phyloP scores from a whole-genome alignment of 2,113 vertebrate genomes.

The Hyaena hyaena region DNA sequence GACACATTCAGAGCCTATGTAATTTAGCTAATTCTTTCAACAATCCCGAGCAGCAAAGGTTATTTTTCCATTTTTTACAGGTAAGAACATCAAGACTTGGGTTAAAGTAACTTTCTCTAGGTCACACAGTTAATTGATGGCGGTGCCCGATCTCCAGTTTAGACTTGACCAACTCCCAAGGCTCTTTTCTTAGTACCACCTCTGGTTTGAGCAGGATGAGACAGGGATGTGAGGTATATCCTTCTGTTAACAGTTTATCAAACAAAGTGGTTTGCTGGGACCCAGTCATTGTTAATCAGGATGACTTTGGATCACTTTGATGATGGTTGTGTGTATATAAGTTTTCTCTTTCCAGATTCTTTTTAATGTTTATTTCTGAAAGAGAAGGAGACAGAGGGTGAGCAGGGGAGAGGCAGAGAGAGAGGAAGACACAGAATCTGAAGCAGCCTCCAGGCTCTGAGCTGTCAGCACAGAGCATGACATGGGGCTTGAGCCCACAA shows the following conservation, averaged over 20 bases:
- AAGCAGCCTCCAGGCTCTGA: too few relatives aligned
- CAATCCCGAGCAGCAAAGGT: neutral
- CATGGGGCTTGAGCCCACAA: too few relatives aligned
- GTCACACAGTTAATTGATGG: neutral
- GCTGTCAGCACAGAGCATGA: too few relatives aligned
- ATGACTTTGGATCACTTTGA: neutral
- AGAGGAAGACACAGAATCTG: too few relatives aligned
- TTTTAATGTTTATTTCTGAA: too few relatives aligned
- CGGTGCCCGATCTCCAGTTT: neutral
- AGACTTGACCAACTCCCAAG: neutral
- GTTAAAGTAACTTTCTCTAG: neutral
- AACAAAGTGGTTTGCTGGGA: neutral
- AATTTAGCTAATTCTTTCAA: neutral
- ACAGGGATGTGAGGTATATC: neutral
- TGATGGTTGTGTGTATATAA: neutral
- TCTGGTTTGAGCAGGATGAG: neutral
- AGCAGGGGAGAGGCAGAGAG: too few relatives aligned
- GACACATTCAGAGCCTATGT: neutral
- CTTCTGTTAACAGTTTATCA: neutral
- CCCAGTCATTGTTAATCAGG: neutral
- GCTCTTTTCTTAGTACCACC: conserved; percentile 6
- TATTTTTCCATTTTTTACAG: neutral
- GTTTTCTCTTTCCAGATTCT: neutral
- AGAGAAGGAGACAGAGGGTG: too few relatives aligned
- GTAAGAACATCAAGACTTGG: neutral